These are phyloP conservation scores for Cryptus viduatorius DNA, from an alignment of 2,888 invertebrate species.

Conservation along the genomic window DNA sequence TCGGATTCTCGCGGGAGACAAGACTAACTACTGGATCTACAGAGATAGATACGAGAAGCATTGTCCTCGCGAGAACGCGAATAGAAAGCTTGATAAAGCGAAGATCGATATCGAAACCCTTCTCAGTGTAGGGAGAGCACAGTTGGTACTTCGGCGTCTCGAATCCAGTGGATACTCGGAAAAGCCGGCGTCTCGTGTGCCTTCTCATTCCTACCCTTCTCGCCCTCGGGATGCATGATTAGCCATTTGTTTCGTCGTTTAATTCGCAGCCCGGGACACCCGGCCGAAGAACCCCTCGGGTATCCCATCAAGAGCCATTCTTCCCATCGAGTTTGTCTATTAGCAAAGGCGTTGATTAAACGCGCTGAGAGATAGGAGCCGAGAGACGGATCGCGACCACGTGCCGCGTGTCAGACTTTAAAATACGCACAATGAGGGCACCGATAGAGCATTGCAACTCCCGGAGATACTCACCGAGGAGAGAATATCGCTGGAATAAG, in stretches of 20 bases:
- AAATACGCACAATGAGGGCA: conserved; percentile 78
- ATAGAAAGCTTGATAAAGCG: conserved; percentile 57
- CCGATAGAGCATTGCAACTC: conserved; percentile 74
- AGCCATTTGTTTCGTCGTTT: conserved; percentile 84
- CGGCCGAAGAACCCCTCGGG: conserved; percentile 68
- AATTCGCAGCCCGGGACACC: conserved; percentile 76
- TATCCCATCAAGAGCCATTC: conserved; percentile 80
- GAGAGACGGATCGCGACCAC: conserved; percentile 76
- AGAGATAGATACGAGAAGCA: not conserved
- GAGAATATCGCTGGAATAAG: not conserved
- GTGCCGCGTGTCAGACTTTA: conserved; percentile 72
- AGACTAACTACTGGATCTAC: conserved; percentile 23
- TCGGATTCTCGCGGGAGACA: not conserved
- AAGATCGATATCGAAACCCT: conserved; percentile 61
- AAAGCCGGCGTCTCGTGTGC: conserved; percentile 31
- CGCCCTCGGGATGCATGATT: conserved; percentile 80
- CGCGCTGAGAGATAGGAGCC: conserved; percentile 71
- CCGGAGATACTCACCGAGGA: not conserved
- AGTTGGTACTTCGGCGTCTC: conserved; percentile 67
- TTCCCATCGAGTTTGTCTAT: conserved; percentile 83
- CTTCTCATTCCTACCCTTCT: conserved; percentile 58
- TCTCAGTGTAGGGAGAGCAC: conserved; percentile 13
- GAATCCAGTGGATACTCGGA: conserved; percentile 46
- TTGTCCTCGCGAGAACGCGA: conserved; percentile 6
- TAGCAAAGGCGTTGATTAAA: conserved; percentile 83